Base-by-base conservation (phyloP, 1,140 invertebrate genomes). In the Gonioctena quinquepunctata region DNA sequence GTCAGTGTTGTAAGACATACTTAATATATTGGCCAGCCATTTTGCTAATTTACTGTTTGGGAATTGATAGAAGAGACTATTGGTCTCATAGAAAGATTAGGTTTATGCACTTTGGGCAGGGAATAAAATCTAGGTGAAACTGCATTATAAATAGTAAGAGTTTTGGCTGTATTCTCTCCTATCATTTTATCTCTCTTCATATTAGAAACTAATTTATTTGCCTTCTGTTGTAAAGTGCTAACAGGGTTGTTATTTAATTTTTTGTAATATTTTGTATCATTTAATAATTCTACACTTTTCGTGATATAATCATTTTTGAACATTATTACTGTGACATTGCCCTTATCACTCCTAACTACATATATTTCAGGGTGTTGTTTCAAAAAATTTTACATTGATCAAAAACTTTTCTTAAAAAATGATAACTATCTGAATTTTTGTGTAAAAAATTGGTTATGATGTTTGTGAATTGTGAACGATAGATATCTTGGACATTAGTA, bases 11-110 rank as follows among this genome's bases (percentile, higher is more conserved):
- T 54, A 54, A n/a, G 66, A 26, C 18, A n/a, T 27, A 4, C 21
- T 62, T 11, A 71, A 48, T 16, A 71, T 62, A 13, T 71, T 50
- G 22, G 54, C 42, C n/a, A 71, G 7, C n/a, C 28, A 71, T 61
- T 18, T 63, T 19, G 21, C 18, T 19, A 63, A 19, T 19, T 63
- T 19, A 1, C 21, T 11, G 8, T 42, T 62, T 4, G 60, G 18
- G 57, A 16, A 22, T 25, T 48, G 6, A 56, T 25, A n/a, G 28
- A 52, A 13, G 42, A 25, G 0, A 69, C 67, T 52, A 64, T 69
- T 11, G 60, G 49, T 19, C 60, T 23, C 27, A 62, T 27, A 4
- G 60, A 60, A 3, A 69, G 19, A 13, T 25, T 25, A 16, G 57
- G 54, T 68, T 68, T 60, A 60, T 68, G 33, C 3, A 59, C 33